A percentile compares a stretch with the other conserved stretches of the same genome.
phyloP scores from a whole-genome alignment of 2,797 vertebrate species.

The Hipposideros larvatus region DNA sequence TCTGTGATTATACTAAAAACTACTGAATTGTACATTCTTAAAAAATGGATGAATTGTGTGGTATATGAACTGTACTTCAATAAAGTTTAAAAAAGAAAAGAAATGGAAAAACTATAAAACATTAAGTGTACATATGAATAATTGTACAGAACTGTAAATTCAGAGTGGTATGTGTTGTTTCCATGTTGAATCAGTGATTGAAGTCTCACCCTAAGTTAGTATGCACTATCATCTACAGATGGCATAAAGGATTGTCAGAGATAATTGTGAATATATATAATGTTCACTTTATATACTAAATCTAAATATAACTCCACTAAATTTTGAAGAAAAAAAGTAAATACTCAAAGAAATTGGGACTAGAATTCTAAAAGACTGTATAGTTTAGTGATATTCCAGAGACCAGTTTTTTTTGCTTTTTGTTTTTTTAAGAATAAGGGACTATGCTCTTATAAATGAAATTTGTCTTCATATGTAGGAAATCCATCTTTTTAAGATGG shows the following conservation, averaged over 20 bases:
- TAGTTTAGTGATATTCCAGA: background rate
- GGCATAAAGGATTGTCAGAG: background rate
- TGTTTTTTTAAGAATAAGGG: constrained; percentile 36
- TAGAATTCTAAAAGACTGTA: constrained; percentile 29
- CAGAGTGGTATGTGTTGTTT: background rate
- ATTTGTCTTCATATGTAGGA: background rate
- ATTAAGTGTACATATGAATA: background rate
- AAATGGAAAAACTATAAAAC: background rate
- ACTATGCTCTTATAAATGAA: background rate
- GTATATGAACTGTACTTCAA: constrained; percentile 29
- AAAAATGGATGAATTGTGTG: background rate
- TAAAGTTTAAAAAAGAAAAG: background rate
- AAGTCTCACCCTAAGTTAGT: background rate
- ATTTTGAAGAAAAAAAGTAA: constrained; percentile 16
- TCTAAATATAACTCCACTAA: background rate
- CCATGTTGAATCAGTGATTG: background rate
- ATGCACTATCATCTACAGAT: background rate
- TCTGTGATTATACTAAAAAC: constrained; percentile 8
- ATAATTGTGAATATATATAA: background rate
- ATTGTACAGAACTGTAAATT: constrained; percentile 4
- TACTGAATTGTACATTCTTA: background rate
- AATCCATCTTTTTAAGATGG: constrained; percentile 18
- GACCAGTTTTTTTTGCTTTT: background rate
- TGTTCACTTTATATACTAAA: background rate
- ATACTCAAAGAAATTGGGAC: background rate